Evolutionary conservation across 2,888 invertebrate genomes (phyloP), one percentile per base, ranked within the genome.

Genomic region (Mamestra brassicae): DNA sequence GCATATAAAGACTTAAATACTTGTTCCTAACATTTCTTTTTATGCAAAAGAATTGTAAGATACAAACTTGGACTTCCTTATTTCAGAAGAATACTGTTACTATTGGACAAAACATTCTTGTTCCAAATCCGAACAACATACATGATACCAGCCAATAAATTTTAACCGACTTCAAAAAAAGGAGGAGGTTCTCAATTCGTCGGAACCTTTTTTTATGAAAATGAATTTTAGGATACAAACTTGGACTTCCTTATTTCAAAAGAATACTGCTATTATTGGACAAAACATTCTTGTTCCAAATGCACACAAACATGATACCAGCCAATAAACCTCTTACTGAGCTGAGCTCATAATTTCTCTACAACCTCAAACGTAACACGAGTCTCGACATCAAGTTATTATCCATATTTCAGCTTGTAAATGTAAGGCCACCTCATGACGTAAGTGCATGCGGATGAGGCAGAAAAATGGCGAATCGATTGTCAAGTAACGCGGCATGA

Each of bases 381-480:
- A 26, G 26, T 26, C 26, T 58, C 42, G 4, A n/a, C 38, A 60
- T 64, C 52, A 74, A 69, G 69, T 66, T 64, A 75, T 70, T 66
- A 65, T 66, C 36, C 26, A 74, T 78, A 76, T 71, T 85, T 83
- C 60, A 76, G 64, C 65, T 45, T 71, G 38, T 70, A 63, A 58
- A 72, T 38, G 64, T 74, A 74, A 74, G 63, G 62, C 79, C 54
- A 71, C 52, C 67, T 52, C 11, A 69, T 75, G 80, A 76, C 68
- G 74, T 72, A 71, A 76, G 38, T 58, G 74, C 71, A 82, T 74
- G 58, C 7, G 58, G 45, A 69, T 60, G 71, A 63, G 11, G 57
- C 70, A 66, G 78, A 80, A 85, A 78, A 85, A 78, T 83, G 15
- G 63, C 61, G 63, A 71, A 79, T 80, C 76, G 74, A 85, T 80